Percentiles rank a stretch among this genome's conserved stretches.
Conservation (phyloP, 2,888 invertebrate species). For the Hirtodrosophila trivittata region DNA sequence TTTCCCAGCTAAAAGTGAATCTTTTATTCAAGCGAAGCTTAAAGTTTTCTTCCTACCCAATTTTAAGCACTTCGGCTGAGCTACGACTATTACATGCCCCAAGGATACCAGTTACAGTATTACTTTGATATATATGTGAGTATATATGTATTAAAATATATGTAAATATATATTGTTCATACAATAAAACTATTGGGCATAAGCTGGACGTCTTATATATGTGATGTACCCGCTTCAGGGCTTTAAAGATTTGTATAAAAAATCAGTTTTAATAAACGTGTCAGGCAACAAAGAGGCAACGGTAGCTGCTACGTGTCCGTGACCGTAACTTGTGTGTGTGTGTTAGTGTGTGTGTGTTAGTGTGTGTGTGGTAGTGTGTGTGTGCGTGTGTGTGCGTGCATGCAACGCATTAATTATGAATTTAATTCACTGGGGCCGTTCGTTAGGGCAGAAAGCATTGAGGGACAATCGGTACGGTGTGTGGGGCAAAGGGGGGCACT, state of each 20-base stretch:
- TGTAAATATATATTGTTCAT: not conserved
- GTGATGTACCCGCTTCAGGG: not conserved
- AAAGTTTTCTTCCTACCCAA: too few relatives aligned
- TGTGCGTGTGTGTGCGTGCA: constrained; percentile 72
- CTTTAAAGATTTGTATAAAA: constrained; percentile 29
- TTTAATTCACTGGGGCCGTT: constrained; percentile 75
- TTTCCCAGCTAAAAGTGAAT: too few relatives aligned
- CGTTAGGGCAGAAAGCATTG: constrained; percentile 47
- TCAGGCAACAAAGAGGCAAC: constrained; percentile 75
- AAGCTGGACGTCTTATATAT: constrained; percentile 8
- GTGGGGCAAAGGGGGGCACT: constrained; percentile 15
- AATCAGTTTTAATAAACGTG: constrained; percentile 79
- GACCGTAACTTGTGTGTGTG: constrained; percentile 20
- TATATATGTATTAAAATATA: not conserved
- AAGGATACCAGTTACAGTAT: too few relatives aligned
- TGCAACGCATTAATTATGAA: constrained; percentile 81
- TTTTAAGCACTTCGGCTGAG: too few relatives aligned
- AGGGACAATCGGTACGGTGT: constrained; percentile 20
- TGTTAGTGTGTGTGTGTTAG: constrained; percentile 39
- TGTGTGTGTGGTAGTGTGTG: constrained; percentile 31
- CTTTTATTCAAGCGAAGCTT: too few relatives aligned
- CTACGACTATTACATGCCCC: too few relatives aligned
- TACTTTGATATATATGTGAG: not conserved
- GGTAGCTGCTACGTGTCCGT: constrained; percentile 70
- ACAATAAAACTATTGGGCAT: not conserved